phyloP scores from a whole-genome alignment of 2,113 vertebrate genomes.

The Notiomystis cincta region DNA sequence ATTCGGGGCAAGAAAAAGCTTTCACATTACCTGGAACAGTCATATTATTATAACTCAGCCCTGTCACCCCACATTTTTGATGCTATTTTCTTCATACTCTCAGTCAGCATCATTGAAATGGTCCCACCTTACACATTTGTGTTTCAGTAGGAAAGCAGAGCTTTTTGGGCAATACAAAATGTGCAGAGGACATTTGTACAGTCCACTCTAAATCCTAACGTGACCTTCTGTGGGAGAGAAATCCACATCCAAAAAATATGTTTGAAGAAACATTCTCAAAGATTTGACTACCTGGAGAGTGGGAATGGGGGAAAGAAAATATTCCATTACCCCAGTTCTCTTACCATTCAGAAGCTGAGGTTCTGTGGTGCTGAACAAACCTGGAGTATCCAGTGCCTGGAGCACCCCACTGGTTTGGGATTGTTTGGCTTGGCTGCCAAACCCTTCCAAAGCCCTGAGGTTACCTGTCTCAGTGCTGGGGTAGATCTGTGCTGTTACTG shows the following conservation, averaged over 20 bases:
- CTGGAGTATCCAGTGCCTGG: not conserved
- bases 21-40: not conserved
- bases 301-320: not conserved
- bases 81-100: not conserved
- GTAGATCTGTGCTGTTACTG: not conserved
- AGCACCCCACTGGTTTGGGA: not conserved
- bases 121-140: not conserved
- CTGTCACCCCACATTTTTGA: not conserved
- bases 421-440: not conserved
- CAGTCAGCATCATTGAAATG: accelerated
- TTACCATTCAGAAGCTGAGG: not conserved
- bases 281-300: not conserved
- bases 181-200: not conserved
- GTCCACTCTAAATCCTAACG: accelerated
- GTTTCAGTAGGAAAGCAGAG: not conserved
- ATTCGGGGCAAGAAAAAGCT: not conserved
- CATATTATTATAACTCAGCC: not conserved
- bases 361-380: not conserved
- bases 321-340: accelerated
- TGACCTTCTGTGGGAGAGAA: not conserved
- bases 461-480: too few relatives aligned
- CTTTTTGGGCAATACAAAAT: not conserved
- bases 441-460: not conserved
- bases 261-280: not conserved
- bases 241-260: not conserved